Percentiles rank a stretch among this genome's conserved stretches.
These are phyloP conservation scores for Hofmannophila pseudospretella DNA, from an alignment of 2,888 invertebrate species.

Conservation along the genomic window DNA sequence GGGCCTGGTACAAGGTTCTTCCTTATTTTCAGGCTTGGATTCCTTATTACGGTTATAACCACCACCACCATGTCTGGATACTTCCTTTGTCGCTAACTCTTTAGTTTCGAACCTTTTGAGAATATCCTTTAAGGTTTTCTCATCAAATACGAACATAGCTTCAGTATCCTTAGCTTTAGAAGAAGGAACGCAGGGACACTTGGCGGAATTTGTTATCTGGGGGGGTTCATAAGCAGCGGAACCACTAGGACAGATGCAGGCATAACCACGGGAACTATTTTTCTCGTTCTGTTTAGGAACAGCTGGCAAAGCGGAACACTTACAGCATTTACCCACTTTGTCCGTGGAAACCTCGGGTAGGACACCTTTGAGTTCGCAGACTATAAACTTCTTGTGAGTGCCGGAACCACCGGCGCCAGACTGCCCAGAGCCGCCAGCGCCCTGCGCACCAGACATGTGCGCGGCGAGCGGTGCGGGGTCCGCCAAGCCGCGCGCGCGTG, in stretches of 20 bases:
- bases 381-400: constrained; percentile 60
- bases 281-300: constrained; percentile 16
- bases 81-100: constrained; percentile 26
- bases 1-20: constrained; percentile 50
- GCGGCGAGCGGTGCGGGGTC: constrained; percentile 51
- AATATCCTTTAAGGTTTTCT: constrained; percentile 40
- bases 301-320: constrained; percentile 36
- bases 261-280: constrained; percentile 9
- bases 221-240: constrained; percentile 8
- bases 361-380: constrained; percentile 64
- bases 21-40: constrained; percentile 27
- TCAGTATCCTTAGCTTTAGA: neutral
- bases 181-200: constrained; percentile 25
- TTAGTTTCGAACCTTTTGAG: constrained; percentile 40
- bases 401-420: constrained; percentile 30
- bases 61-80: too few species aligned
- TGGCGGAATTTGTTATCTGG: constrained; percentile 7
- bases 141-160: constrained; percentile 38
- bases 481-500: constrained; percentile 63
- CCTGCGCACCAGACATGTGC: constrained; percentile 38
- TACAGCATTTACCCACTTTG: constrained; percentile 56
- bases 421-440: constrained; percentile 23
- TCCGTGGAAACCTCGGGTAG: constrained; percentile 37
- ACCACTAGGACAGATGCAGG: constrained; percentile 21
- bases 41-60: constrained; percentile 12